Evolutionary conservation across 2,888 invertebrate species (phyloP).

Genomic region (Seira musarum): DNA sequence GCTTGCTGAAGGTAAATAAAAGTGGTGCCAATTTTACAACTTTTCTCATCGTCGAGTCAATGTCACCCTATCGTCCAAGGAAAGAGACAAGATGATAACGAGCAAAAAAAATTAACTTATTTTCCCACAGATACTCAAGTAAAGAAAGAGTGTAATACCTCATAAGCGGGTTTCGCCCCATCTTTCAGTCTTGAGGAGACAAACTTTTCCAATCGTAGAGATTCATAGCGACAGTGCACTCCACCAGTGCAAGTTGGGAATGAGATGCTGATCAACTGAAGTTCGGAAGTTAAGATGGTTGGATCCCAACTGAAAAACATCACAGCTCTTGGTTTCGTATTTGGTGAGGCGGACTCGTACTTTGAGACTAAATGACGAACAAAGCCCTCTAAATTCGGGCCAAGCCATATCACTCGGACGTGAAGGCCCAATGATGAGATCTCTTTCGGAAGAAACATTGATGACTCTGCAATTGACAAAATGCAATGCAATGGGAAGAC

Average conservation of each 20-base stretch:
- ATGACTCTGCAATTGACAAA: constrained; percentile 73
- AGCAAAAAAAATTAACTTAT: too few relatives aligned
- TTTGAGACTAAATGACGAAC: constrained; percentile 69
- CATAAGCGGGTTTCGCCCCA: constrained; percentile 75
- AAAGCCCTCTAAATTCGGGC: constrained; percentile 74
- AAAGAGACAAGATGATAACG: too few relatives aligned
- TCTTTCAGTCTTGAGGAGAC: constrained; percentile 77
- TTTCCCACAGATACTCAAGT: too few relatives aligned
- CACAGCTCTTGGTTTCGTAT: constrained; percentile 71
- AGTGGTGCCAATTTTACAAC: too few relatives aligned
- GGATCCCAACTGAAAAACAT: constrained; percentile 81
- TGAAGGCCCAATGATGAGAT: constrained; percentile 77
- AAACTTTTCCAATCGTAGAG: constrained; percentile 80
- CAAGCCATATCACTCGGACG: constrained; percentile 82
- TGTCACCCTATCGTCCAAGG: too few relatives aligned
- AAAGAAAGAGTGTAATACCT: constrained; percentile 71
- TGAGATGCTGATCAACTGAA: constrained; percentile 73
- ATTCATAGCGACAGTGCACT: constrained; percentile 79
- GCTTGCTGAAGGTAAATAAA: too few relatives aligned
- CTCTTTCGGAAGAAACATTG: constrained; percentile 77
- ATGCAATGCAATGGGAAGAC: neutral
- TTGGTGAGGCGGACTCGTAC: constrained; percentile 38
- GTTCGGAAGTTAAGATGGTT: constrained; percentile 72
- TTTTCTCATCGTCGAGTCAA: too few relatives aligned
- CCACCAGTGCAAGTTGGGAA: constrained; percentile 78